Evolutionary conservation across 2,888 invertebrate species (phyloP), one percentile per base, ranked within the genome.

Genomic region (Mechanitis messenoides): DNA sequence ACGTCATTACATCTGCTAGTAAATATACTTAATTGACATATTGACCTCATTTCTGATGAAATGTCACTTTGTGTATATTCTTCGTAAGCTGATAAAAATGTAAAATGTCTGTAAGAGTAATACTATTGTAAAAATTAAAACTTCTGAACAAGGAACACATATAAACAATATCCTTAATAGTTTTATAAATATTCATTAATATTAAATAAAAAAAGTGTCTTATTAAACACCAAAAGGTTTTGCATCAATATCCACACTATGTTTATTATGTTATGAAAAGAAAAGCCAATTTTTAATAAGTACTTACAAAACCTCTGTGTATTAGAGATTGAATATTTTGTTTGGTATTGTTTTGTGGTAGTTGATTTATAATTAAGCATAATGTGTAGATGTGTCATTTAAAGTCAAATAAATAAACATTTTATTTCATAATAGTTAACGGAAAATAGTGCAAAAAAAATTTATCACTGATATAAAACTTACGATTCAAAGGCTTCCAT

Each of bases 1-100:
- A 96, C 93, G 66, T 94, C 92, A 77, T 94, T 92, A 72, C 94
- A 93, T 46, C 95, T 92, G 60, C 91, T 91, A 0, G 94, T 86
- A 83, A 95, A 94, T 72, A 93, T 92, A 69, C 92, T 92, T 58
- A 96, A 81, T 65, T 87, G 79, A 74, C 93, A 94, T 72, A 94
- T 86, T 61, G 92, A 88, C 70, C 92, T 92, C 73, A 94, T 90
- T 65, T 92, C 88, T 55, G 81, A 79, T 68, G 91, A 87, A 62
- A 93, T 85, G 70, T 79, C 77, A 75, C 78, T 84, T 57, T 79
- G 71, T 62, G 67, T 75, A 79, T 93, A 93, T 87, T 94, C 93
- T 67, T 93, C 94, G 88, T 94, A 94, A 60, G 92, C 91, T 60
- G 94, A 84, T 71, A 95, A 81, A 62, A 92, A 91, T 64, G 87